Evolutionary conservation across 92 coral and sea anemone genomes (phyloP).

Genomic region (Umimayanthus kanabou): DNA sequence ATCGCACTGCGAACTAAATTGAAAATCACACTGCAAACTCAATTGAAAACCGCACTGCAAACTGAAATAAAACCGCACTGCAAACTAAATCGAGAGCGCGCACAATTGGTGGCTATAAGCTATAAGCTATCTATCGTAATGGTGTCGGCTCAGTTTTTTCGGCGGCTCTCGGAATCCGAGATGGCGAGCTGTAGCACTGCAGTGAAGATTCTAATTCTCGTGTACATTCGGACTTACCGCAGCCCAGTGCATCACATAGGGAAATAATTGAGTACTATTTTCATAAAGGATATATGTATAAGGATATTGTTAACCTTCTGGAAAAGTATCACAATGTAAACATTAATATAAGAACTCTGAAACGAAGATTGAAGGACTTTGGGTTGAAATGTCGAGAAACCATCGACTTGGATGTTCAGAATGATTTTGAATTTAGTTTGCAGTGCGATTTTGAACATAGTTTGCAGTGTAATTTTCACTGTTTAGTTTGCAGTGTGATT

Average conservation of each 20-base stretch:
- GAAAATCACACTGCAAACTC: too few relatives aligned
- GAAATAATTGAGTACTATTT: slow-evolving; percentile 18
- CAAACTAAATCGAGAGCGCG: slow-evolving; percentile 4
- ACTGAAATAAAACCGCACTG: too few relatives aligned
- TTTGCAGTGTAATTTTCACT: too few relatives aligned
- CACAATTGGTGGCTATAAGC: slow-evolving; percentile 22
- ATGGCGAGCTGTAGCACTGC: slow-evolving; percentile 25
- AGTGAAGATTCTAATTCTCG: slow-evolving; percentile 3
- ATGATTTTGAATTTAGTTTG: too few relatives aligned
- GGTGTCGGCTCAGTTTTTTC: slow-evolving; percentile 18
- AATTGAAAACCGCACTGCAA: too few relatives aligned
- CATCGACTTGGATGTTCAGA: too few relatives aligned
- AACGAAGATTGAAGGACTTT: too few relatives aligned
- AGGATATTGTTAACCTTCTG: slow-evolving; percentile 22
- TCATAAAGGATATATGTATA: slow-evolving; percentile 9
- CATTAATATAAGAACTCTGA: slow-evolving; percentile 12
- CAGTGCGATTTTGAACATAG: too few relatives aligned
- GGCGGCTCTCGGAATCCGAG: slow-evolving; percentile 19
- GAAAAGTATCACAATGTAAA: slow-evolving; percentile 18
- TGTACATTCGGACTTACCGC: slow-evolving; percentile 19
- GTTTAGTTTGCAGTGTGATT: too few relatives aligned
- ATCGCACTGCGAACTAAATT: too few relatives aligned
- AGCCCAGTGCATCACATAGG: slow-evolving; percentile 19
- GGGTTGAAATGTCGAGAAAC: too few relatives aligned
- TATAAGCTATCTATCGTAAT: slow-evolving; percentile 1